Conservation (phyloP, 1,140 invertebrate species). For the Zaprionus nigranus region DNA sequence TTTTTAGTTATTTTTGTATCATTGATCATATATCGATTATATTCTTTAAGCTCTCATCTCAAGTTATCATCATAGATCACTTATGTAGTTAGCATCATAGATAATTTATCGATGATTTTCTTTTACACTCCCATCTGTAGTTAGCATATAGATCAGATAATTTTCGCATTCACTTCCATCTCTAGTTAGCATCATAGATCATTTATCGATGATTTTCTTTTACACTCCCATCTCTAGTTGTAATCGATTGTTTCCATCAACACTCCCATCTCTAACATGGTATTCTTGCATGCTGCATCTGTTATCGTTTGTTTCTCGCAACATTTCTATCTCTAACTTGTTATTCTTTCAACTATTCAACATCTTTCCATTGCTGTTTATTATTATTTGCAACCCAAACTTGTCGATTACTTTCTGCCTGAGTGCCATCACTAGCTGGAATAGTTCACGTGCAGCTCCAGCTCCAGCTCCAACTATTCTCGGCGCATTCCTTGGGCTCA, state of each 20-base stretch:
- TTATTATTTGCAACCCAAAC: neutral
- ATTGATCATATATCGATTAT: too few species aligned
- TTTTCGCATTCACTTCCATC: too few species aligned
- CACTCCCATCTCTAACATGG: neutral
- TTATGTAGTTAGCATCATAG: too few species aligned
- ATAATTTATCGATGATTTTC: too few species aligned
- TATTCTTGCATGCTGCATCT: neutral
- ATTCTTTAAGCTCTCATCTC: too few species aligned
- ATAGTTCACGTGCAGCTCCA: neutral
- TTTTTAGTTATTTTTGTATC: too few species aligned
- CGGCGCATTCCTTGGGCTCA: neutral
- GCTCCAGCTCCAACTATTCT: conserved; percentile 1
- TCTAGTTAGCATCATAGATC: too few species aligned
- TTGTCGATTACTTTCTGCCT: neutral
- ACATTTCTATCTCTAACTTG: neutral
- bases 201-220: too few species aligned
- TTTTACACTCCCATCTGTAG: too few species aligned
- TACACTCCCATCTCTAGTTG: neutral
- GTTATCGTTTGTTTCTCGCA: neutral
- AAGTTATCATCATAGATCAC: too few species aligned
- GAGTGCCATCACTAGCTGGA: neutral
- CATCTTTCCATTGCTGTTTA: neutral
- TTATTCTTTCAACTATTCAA: neutral
- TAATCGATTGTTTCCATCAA: neutral
- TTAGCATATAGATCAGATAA: too few species aligned